A percentile compares a stretch with the other conserved stretches of the same genome.
These are phyloP conservation scores for Cryptotis parvus DNA, from an alignment of 2,113 vertebrate species.

Conservation along the genomic window DNA sequence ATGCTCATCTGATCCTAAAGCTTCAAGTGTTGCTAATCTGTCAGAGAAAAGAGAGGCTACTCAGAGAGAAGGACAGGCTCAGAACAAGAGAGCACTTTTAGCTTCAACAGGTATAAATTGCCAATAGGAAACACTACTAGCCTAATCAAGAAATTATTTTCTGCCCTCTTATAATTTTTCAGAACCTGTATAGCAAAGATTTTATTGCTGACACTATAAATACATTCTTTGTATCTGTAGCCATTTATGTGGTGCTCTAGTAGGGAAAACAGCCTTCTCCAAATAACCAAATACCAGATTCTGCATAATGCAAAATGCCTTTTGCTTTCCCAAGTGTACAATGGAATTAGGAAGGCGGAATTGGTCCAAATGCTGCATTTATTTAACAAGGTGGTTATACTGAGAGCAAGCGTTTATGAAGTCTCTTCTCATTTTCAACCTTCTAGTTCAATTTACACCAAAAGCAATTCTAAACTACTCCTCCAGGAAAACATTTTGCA, in stretches of 20 bases:
- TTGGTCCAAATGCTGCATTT: slow-evolving; percentile 53
- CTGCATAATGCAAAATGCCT: slow-evolving; percentile 75
- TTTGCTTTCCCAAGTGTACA: slow-evolving; percentile 65
- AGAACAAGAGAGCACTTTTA: slow-evolving; percentile 74
- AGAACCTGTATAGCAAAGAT: slow-evolving; percentile 82
- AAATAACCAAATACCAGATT: slow-evolving; percentile 79
- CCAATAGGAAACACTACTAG: slow-evolving; percentile 80
- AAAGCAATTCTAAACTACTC: slow-evolving; percentile 60
- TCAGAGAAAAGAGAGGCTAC: slow-evolving; percentile 82
- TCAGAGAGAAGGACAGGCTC: slow-evolving; percentile 20
- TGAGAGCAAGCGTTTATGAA: slow-evolving; percentile 71
- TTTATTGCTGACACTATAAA: slow-evolving; percentile 72
- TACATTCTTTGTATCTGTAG: slow-evolving; percentile 80
- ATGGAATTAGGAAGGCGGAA: slow-evolving; percentile 67
- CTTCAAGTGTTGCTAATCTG: slow-evolving; percentile 76
- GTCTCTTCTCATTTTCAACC: slow-evolving; percentile 73
- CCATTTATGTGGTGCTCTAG: slow-evolving; percentile 75
- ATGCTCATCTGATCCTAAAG: slow-evolving; percentile 77
- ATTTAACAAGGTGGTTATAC: slow-evolving; percentile 76
- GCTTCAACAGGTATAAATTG: slow-evolving; percentile 81
- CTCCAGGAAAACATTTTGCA: slow-evolving; percentile 59
- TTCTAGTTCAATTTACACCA: slow-evolving; percentile 73
- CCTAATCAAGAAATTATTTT: slow-evolving; percentile 86
- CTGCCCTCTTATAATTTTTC: slow-evolving; percentile 82
- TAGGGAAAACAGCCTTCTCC: slow-evolving; percentile 60